Conservation (phyloP, 1,140 invertebrate genomes). For the Ceratina calcarata region DNA sequence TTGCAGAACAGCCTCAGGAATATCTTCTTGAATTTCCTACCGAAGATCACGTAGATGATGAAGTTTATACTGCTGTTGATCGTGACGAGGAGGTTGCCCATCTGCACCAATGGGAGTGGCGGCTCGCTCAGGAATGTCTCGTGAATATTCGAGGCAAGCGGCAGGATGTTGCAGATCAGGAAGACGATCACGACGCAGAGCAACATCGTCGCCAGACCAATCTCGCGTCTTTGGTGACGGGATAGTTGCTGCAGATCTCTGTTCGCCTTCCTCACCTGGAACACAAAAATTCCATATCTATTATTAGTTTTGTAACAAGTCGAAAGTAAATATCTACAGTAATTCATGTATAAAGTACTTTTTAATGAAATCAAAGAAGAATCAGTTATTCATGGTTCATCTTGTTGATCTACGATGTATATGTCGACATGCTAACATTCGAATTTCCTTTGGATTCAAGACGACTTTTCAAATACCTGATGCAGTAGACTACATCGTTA, state of each 20-base stretch:
- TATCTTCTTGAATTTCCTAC: conserved; percentile 96
- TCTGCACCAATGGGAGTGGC: conserved; percentile 86
- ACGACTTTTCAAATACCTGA: too few species aligned
- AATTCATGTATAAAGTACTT: too few species aligned
- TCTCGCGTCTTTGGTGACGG: conserved; percentile 90
- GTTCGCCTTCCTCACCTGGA: conserved; percentile 90
- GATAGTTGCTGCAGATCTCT: conserved; percentile 90
- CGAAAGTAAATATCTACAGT: not conserved
- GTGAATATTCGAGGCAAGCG: conserved; percentile 93
- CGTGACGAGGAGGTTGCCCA: conserved; percentile 95
- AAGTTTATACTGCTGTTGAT: conserved; percentile 99
- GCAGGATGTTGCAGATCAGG: conserved; percentile 95
- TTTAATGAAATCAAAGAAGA: too few species aligned
- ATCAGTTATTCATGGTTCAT: too few species aligned
- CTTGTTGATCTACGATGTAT: too few species aligned
- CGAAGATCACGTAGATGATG: conserved; percentile 98
- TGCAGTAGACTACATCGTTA: too few species aligned
- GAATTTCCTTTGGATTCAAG: too few species aligned
- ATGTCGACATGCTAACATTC: too few species aligned
- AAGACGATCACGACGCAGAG: conserved; percentile 96
- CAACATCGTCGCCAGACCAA: conserved; percentile 95
- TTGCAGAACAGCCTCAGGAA: conserved; percentile 94
- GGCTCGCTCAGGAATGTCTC: conserved; percentile 86
- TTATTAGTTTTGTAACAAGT: not conserved
- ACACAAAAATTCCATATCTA: conserved; percentile 35